phyloP scores from a whole-genome alignment of 2,888 invertebrate genomes.

The Papilio gigon region DNA sequence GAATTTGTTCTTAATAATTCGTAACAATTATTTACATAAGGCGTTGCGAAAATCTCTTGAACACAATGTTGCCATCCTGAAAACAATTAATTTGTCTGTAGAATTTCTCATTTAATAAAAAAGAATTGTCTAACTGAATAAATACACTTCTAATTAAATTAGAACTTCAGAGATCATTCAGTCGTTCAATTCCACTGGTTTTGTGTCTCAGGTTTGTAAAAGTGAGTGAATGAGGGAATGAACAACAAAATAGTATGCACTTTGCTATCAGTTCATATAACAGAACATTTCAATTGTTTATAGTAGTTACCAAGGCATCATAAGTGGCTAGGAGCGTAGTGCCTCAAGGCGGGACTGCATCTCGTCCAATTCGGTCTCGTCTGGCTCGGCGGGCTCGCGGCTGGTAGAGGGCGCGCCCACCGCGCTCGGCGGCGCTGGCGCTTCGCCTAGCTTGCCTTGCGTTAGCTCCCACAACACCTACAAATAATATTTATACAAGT shows the following conservation, averaged over 20 bases:
- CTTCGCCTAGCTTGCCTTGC: conserved; percentile 95
- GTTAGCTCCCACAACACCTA: conserved; percentile 94
- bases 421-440: conserved; percentile 88
- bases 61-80: conserved; percentile 11
- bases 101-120: background rate
- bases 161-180: too few species aligned
- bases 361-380: conserved; percentile 92
- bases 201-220: background rate
- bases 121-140: background rate
- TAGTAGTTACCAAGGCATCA: conserved; percentile 10
- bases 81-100: background rate
- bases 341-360: conserved; percentile 95
- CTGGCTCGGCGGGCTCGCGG: conserved; percentile 83
- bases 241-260: too few species aligned
- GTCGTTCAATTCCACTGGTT: too few species aligned
- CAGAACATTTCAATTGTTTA: background rate
- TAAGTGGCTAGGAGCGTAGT: conserved; percentile 87
- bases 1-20: conserved; percentile 31
- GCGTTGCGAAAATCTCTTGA: conserved; percentile 20
- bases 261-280: background rate
- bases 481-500: background rate
- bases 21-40: conserved; percentile 39
- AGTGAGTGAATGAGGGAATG: background rate
- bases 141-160: too few species aligned
- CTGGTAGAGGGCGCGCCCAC: conserved; percentile 79